A percentile compares a stretch with the other conserved stretches of the same genome.
phyloP scores from a whole-genome alignment of 1,140 invertebrate genomes.

The Saccostrea glomerata region DNA sequence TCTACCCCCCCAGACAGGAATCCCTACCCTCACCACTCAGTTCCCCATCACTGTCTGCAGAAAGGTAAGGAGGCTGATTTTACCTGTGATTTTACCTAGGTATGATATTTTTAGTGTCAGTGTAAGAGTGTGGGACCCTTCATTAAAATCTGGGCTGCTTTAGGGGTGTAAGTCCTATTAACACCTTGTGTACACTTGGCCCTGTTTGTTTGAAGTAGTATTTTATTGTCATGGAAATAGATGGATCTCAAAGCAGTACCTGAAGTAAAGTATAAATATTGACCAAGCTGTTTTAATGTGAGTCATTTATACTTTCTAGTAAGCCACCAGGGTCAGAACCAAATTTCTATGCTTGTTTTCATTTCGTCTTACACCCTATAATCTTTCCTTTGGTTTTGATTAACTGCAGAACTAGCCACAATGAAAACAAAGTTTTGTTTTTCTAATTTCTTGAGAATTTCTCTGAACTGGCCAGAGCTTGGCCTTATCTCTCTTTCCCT shows the following conservation, averaged over 20 bases:
- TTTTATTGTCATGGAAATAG: constrained; percentile 45
- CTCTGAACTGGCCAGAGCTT: constrained; percentile 18
- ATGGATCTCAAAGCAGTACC: constrained; percentile 28
- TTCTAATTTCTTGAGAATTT: constrained; percentile 35
- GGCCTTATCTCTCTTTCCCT: constrained; percentile 9
- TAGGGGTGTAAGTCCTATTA: background rate
- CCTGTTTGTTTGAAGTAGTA: constrained; percentile 45
- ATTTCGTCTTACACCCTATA: background rate
- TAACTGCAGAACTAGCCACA: constrained; percentile 25
- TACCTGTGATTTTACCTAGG: background rate
- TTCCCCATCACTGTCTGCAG: constrained; percentile 50
- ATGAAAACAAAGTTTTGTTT: constrained; percentile 30
- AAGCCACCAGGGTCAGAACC: background rate
- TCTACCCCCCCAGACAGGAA: constrained; percentile 39
- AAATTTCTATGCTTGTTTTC: constrained; percentile 15
- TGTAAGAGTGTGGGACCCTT: background rate
- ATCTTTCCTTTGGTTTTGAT: constrained; percentile 36
- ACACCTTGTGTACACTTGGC: constrained; percentile 32
- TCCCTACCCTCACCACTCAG: constrained; percentile 36
- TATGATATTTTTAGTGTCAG: constrained; percentile 26
- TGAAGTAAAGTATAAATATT: constrained; percentile 37
- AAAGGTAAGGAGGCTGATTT: constrained; percentile 50
- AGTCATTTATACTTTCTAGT: constrained; percentile 27
- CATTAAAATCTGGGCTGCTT: constrained; percentile 16
- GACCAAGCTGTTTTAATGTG: constrained; percentile 32